Evolutionary conservation across 30 jellyfish, hydroid and myxozoan species (phyloP).

Genomic region (Cassiopea andromeda): DNA sequence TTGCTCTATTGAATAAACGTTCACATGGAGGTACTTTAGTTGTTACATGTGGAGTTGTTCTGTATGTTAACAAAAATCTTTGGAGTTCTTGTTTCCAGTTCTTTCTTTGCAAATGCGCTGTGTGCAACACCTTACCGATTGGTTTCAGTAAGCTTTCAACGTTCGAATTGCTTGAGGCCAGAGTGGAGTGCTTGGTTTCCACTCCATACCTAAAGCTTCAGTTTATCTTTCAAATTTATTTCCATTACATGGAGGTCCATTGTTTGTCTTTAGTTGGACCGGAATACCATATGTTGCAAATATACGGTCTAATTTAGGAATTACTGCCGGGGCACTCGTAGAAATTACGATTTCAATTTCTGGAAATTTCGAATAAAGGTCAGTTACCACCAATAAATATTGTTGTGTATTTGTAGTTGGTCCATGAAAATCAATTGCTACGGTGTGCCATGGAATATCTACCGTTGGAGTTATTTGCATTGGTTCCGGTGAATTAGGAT

Average conservation of each 20-base stretch:
- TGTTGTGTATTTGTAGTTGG: constrained; percentile 5
- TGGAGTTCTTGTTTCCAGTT: too few species aligned
- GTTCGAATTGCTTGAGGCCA: constrained; percentile 31
- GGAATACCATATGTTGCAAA: constrained; percentile 55
- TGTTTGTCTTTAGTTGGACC: constrained; percentile 31
- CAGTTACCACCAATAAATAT: constrained; percentile 35
- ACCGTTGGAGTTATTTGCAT: too few species aligned
- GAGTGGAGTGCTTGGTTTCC: constrained; percentile 31
- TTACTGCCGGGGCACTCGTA: constrained; percentile 54
- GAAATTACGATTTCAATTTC: constrained; percentile 65
- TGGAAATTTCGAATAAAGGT: constrained; percentile 43
- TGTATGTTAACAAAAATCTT: too few species aligned
- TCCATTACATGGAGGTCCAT: constrained; percentile 76
- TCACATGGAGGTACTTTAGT: too few species aligned
- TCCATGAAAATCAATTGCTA: constrained; percentile 44
- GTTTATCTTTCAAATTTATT: constrained; percentile 30
- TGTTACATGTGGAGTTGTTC: too few species aligned
- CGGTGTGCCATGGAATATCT: constrained; percentile 39
- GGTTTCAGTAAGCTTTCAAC: neutral
- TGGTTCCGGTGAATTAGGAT: neutral
- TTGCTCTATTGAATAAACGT: too few species aligned
- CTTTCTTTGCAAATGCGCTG: constrained; percentile 9
- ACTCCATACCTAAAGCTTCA: constrained; percentile 20
- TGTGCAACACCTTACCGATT: constrained; percentile 22
- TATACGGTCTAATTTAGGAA: constrained; percentile 37